Base-by-base conservation (phyloP, 2,888 invertebrate species). In the Neoascia interrupta region DNA sequence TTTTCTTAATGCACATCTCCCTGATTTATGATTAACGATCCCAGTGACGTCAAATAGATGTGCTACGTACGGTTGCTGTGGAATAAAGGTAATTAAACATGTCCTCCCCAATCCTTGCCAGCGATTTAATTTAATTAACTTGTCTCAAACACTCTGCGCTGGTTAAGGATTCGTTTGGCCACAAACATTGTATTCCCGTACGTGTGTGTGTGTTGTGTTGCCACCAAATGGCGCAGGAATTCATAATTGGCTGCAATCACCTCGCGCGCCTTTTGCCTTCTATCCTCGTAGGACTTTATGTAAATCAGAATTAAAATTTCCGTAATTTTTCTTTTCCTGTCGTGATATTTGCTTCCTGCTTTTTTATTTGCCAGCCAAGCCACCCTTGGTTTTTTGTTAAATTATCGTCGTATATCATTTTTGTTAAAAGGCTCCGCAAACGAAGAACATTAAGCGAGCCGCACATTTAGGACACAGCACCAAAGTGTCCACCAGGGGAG, bases 81-180 rank as follows among this genome's bases (percentile, higher is more conserved):
- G 15, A 41, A 39, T 68, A 26, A 31, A 39, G 58, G 19, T 41
- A 69, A 69, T 69, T 69, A 69, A 69, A 60, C 43, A 60, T 60
- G 56, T 68, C 58, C 43, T 13, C 19, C 58, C n/a, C 41, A 21
- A 41, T 51, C 58, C 83, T 82, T 81, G 68, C 83, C 83, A 83
- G 82, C 84, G 84, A 84, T 85, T 84, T 83, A 54, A 60, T 56
- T 53, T 26, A 61, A 63, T 75, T 68, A 73, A 76, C 72, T 73
- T 76, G 58, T 81, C 83, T 81, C 85, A 82, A 81, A 37, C 63
- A 49, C 41, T 31, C 49, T 51, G 51, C 47, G 39, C 28, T 10
- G 6, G 13, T 11, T n/a, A 3, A 10, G 3, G 18, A 41, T 58
- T 31, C 37, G 68, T 56, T 49, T 63, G 56, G 39, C 34, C 47